These are phyloP conservation scores for Botrylloides violaceus DNA, from an alignment of 23 tunicate genomes.

Conservation along the genomic window DNA sequence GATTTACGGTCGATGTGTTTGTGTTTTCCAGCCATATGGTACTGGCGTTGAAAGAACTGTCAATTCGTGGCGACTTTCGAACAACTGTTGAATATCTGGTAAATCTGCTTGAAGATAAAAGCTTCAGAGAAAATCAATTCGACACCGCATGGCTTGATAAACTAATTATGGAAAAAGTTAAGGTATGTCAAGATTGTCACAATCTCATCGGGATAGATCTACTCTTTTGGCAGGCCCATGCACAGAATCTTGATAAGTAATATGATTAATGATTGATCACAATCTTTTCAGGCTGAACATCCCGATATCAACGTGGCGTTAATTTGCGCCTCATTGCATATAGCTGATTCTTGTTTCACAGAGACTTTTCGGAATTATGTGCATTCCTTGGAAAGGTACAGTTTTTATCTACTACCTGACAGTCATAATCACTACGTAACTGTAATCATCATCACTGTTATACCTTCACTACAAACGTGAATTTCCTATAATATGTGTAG, in stretches of 20 bases:
- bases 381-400: slow-evolving; percentile 79
- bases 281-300: slow-evolving; percentile 56
- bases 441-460: too few species aligned
- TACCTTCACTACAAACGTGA: too few species aligned
- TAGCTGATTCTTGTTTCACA: slow-evolving; percentile 77
- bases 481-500: too few species aligned
- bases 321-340: slow-evolving; percentile 85
- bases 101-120: slow-evolving; percentile 66
- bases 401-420: too few species aligned
- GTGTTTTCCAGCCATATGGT: slow-evolving; percentile 70
- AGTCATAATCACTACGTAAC: too few species aligned
- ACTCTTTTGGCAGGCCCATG: too few species aligned
- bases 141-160: slow-evolving; percentile 96
- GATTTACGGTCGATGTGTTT: background rate
- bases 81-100: slow-evolving; percentile 95
- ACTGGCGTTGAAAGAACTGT: slow-evolving; percentile 93
- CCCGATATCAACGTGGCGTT: slow-evolving; percentile 73
- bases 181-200: slow-evolving; percentile 25
- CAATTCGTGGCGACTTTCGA: slow-evolving; percentile 96
- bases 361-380: slow-evolving; percentile 70
- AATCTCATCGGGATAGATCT: too few species aligned
- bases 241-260: background rate
- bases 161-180: slow-evolving; percentile 88
- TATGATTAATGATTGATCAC: too few species aligned
- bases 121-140: slow-evolving; percentile 80